Evolutionary conservation across 2,113 vertebrate species (phyloP), one percentile per base, ranked within the genome.

Genomic region (Ctenodactylus gundi): DNA sequence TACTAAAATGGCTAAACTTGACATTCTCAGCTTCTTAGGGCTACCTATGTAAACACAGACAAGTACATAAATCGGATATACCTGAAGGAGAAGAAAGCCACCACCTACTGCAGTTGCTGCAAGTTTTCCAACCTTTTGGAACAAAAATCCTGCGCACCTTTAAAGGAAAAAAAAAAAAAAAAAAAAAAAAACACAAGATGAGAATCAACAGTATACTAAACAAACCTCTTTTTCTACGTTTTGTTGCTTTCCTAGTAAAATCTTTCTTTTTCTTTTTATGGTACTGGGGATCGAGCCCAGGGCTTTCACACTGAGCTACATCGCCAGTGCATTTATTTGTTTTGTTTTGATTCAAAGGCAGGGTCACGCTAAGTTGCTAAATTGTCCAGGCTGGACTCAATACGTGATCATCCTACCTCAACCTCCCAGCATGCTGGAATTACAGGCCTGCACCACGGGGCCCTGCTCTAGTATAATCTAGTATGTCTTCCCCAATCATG

Each of bases 101-200:
- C 99, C 99, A 68, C 99, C 99, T 70, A 99, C 99, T 95, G 99
- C 98, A 85, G 99, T 99, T 84, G 99, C 99, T 90, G 99, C 99
- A 94, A 99, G 98, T 97, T 99, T 99, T 51, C 99, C 99, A 92
- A 99, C 99, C 97, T 99, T 99, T 98, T 99, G 99, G 98, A 99
- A 99, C 91, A 99, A 98, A 98, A 99, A 99, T 96, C 99, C 99
- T 80, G 98, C 99, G 99, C 99, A 99, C 99, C 99, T 99, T 97
- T 90, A 96, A 97, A 95, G 94, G 97, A 95, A 98, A 97, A 91
- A 85, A 97, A 93, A 94, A 97, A 95, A 98, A 97, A 91, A 85
- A 97, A 93, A 95, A 98, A 97, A 91, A 85, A 97, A 93, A 94
- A 97, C 46, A 91, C 96, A 91, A 70, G 57, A 90, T 94, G 46